A percentile compares a stretch with the other conserved stretches of the same genome.
Conservation (phyloP, 2,797 vertebrate genomes). For the Urocyon cinereoargenteus region DNA sequence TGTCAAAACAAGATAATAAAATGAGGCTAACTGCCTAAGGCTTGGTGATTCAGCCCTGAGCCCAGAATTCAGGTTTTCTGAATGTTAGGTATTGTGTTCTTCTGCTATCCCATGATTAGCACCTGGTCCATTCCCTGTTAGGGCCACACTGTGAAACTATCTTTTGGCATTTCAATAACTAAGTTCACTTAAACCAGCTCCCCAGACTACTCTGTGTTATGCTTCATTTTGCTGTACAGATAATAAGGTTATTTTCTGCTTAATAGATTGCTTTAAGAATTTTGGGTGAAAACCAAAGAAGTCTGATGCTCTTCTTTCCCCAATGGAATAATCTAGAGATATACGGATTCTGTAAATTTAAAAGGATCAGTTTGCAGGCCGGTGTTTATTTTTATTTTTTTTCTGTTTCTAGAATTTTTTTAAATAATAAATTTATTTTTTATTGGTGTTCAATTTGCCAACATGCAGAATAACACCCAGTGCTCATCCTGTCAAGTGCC, state of each 20-base stretch:
- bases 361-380: neutral
- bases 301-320: neutral
- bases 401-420: too few species aligned
- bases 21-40: neutral
- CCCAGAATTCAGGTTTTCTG: neutral
- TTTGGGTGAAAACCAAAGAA: neutral
- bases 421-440: too few species aligned
- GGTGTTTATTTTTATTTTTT: neutral
- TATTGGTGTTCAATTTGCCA: too few species aligned
- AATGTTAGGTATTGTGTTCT: neutral
- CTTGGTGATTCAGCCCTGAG: neutral
- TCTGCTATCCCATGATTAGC: neutral
- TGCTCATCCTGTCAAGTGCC: too few species aligned
- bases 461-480: too few species aligned
- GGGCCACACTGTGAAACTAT: neutral
- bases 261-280: slow-evolving; percentile 15
- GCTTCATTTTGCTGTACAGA: neutral
- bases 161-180: neutral
- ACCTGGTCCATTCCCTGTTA: neutral
- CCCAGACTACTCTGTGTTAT: neutral
- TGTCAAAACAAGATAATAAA: neutral
- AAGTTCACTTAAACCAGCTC: neutral
- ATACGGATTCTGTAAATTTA: neutral
- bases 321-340: neutral
- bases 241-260: neutral